Evolutionary conservation across 1,140 invertebrate species (phyloP), one percentile per base, ranked within the genome.

Genomic region (Harlomillsia oculata): DNA sequence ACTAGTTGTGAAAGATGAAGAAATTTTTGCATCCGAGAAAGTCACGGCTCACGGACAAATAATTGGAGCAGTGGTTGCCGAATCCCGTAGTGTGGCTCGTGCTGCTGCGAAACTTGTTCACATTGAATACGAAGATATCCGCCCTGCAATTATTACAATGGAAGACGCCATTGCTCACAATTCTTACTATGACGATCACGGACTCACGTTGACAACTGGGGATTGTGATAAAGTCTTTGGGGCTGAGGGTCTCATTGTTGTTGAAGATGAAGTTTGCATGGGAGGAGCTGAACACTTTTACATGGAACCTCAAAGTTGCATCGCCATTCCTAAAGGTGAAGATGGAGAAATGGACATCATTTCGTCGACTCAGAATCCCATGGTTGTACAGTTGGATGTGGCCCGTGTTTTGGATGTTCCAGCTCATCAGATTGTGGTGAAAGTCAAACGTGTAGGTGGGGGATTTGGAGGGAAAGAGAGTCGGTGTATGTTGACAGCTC

Each of bases 241-340:
- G 46, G n/a, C n/a, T n/a, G 39, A 37, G 6, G 34, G 34, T 28
- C 3, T 13, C 18, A 18, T 37, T n/a, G 56, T 64, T 8, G 30
- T 71, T 14, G 63, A 65, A 56, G 72, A 77, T 2, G 68, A 75
- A 56, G 66, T 78, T n/a, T 67, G 69, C 36, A 71, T 79, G 36
- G 77, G 77, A 32, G 76, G 76, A 2, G 79, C 81, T 67, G 77
- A 78, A 57, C 79, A 81, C 64, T 81, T 81, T 64, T 81, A 81
- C 65, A 60, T 81, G 63, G 79, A 81, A 63, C 75, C 78, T 16
- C 71, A 78, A 53, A 62, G 54, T 36, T 57, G 56, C 16, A 59
- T 78, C 23, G 78, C 70, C 13, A 69, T 78, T 46, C 79, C 78
- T 3, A 72, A 69, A 25, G 67, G 70, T 18, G 76, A 80, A 67